Conservation (phyloP, 1,140 invertebrate species). For the Globodera ellingtonae region DNA sequence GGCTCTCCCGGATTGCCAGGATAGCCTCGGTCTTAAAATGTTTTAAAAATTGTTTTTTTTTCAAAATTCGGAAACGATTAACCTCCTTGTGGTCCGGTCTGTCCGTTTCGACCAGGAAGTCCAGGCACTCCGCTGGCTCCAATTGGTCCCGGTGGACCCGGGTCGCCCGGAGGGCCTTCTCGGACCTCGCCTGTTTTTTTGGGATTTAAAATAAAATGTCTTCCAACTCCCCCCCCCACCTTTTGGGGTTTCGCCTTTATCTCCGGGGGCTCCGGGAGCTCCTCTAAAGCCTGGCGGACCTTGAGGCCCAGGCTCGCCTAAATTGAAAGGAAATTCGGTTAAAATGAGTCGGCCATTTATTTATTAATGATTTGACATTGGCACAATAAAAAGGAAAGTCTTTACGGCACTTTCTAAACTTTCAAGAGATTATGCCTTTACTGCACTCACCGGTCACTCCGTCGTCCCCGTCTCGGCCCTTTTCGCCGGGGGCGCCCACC, state of each 20-base stretch:
- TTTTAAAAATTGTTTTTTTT: not conserved
- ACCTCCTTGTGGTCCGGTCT: conserved; percentile 62
- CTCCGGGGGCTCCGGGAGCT: conserved; percentile 62
- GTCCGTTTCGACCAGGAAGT: conserved; percentile 62
- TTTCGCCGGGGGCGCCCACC: conserved; percentile 50
- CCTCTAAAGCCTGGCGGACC: conserved; percentile 60
- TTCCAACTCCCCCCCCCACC: conserved; percentile 7
- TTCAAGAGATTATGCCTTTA: not conserved
- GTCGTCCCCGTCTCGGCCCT: conserved; percentile 62
- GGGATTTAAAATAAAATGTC: not conserved
- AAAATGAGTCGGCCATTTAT: too few species aligned
- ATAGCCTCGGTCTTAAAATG: conserved; percentile 24
- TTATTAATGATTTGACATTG: too few species aligned
- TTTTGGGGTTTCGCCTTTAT: conserved; percentile 63
- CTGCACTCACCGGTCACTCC: conserved; percentile 55
- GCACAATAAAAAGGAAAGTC: too few species aligned
- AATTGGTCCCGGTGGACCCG: conserved; percentile 61
- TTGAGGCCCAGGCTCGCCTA: conserved; percentile 58
- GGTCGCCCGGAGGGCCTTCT: conserved; percentile 63
- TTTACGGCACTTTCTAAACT: too few species aligned
- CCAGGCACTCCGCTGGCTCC: conserved; percentile 63
- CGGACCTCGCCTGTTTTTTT: conserved; percentile 53
- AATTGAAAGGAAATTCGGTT: not conserved
- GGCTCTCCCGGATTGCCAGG: conserved; percentile 37
- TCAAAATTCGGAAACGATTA: not conserved